Evolutionary conservation across 1,140 invertebrate genomes (phyloP).

Genomic region (Rhyacophila brunnea): DNA sequence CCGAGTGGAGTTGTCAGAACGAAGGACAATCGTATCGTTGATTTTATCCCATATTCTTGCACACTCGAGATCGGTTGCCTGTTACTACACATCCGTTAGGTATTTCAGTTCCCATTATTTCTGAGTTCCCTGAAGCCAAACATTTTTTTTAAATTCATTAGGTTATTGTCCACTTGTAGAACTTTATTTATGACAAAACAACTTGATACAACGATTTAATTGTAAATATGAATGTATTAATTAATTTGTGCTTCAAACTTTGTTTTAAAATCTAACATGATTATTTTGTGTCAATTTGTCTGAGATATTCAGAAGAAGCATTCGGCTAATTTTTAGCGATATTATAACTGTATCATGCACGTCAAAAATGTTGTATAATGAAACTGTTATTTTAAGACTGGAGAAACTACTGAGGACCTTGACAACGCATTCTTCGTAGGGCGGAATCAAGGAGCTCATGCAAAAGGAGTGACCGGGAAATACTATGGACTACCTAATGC

Average conservation of each 20-base stretch:
- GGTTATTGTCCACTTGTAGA: too few relatives aligned
- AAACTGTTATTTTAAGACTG: slow-evolving; percentile 18
- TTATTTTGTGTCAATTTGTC: neutral
- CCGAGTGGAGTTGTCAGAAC: too few relatives aligned
- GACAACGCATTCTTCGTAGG: slow-evolving; percentile 62
- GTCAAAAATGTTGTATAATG: slow-evolving; percentile 17
- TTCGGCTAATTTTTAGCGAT: neutral
- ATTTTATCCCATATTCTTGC: too few relatives aligned
- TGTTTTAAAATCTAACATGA: neutral
- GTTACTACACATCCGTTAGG: too few relatives aligned
- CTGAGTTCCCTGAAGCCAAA: too few relatives aligned
- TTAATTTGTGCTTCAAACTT: neutral
- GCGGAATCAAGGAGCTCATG: slow-evolving; percentile 44
- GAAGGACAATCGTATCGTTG: too few relatives aligned
- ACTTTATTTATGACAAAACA: too few relatives aligned
- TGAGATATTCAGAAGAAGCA: neutral
- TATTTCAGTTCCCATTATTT: too few relatives aligned
- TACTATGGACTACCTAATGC: slow-evolving; percentile 31
- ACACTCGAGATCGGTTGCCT: too few relatives aligned
- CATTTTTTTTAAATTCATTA: too few relatives aligned
- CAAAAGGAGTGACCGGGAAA: slow-evolving; percentile 48
- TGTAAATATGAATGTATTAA: neutral
- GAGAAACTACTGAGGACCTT: slow-evolving; percentile 50
- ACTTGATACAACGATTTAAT: too few relatives aligned
- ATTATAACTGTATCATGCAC: too few relatives aligned